Conservation (phyloP, 2,797 vertebrate genomes). For the Darevskia nairensis region DNA sequence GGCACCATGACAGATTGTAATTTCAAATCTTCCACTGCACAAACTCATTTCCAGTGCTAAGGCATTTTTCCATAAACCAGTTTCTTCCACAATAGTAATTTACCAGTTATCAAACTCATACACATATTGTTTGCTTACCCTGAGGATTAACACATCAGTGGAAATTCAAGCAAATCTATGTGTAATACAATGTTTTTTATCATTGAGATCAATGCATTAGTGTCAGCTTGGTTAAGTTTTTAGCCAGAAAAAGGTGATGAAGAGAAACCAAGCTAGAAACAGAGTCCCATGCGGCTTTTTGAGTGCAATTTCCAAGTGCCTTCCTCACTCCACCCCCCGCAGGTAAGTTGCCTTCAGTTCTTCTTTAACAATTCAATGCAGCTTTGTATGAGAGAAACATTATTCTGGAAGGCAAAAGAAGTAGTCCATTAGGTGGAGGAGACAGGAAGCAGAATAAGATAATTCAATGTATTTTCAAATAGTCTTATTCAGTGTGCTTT, state of each 20-base stretch:
- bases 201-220: slow-evolving; percentile 43
- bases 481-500: background rate
- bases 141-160: background rate
- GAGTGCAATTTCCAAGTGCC: slow-evolving; percentile 79
- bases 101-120: background rate
- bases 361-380: slow-evolving; percentile 94
- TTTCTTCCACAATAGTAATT: background rate
- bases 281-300: slow-evolving; percentile 62
- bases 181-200: slow-evolving; percentile 29
- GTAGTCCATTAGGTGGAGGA: slow-evolving; percentile 35
- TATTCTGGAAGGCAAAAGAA: slow-evolving; percentile 85
- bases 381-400: slow-evolving; percentile 90
- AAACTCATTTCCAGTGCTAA: slow-evolving; percentile 6
- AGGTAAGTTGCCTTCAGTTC: slow-evolving; percentile 75
- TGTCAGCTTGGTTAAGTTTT: slow-evolving; percentile 48
- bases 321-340: slow-evolving; percentile 58
- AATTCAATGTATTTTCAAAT: background rate
- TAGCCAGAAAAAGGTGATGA: slow-evolving; percentile 57
- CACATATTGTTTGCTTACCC: background rate
- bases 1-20: slow-evolving; percentile 42
- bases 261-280: slow-evolving; percentile 61
- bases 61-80: background rate
- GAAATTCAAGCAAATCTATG: slow-evolving; percentile 55
- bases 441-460: background rate
- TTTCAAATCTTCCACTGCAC: background rate